phyloP scores from a whole-genome alignment of 92 coral and sea anemone genomes.

The Parazoanthus darwini region DNA sequence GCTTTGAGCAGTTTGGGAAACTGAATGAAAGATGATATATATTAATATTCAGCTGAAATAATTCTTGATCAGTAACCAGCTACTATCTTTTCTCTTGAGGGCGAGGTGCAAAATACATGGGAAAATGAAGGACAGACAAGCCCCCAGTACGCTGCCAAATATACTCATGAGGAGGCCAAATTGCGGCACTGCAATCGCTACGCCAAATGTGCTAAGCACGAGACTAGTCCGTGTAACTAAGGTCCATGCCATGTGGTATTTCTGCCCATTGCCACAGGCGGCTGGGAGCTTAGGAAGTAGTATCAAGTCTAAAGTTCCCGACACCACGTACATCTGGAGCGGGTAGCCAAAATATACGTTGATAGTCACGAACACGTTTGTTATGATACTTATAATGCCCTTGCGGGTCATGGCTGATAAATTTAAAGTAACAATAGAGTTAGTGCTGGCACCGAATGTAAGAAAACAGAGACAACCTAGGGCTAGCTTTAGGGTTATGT shows the following conservation, averaged over 20 bases:
- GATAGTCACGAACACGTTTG: constrained; percentile 53
- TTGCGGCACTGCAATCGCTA: constrained; percentile 77
- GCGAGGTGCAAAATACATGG: constrained; percentile 74
- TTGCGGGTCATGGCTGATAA: constrained; percentile 47
- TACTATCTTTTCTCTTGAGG: constrained; percentile 62
- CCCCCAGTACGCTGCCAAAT: constrained; percentile 80
- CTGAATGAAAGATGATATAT: too few relatives aligned
- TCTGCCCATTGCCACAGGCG: constrained; percentile 46
- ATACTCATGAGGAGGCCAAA: constrained; percentile 80
- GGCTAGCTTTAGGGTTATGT: constrained; percentile 51
- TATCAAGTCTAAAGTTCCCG: constrained; percentile 65
- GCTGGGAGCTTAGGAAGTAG: constrained; percentile 61
- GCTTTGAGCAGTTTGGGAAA: too few relatives aligned
- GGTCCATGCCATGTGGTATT: constrained; percentile 55
- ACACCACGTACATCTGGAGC: constrained; percentile 75
- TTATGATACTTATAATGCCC: constrained; percentile 53
- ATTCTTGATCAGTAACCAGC: constrained; percentile 60
- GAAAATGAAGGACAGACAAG: constrained; percentile 66
- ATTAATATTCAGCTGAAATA: too few relatives aligned
- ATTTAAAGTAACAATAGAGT: constrained; percentile 59
- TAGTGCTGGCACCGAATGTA: constrained; percentile 59
- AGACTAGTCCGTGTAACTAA: constrained; percentile 47
- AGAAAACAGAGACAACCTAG: constrained; percentile 69
- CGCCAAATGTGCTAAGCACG: constrained; percentile 65
- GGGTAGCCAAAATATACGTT: constrained; percentile 76